These are phyloP conservation scores for Psittacula cyanocephala DNA, from an alignment of 2,113 vertebrate genomes.

Conservation along the genomic window DNA sequence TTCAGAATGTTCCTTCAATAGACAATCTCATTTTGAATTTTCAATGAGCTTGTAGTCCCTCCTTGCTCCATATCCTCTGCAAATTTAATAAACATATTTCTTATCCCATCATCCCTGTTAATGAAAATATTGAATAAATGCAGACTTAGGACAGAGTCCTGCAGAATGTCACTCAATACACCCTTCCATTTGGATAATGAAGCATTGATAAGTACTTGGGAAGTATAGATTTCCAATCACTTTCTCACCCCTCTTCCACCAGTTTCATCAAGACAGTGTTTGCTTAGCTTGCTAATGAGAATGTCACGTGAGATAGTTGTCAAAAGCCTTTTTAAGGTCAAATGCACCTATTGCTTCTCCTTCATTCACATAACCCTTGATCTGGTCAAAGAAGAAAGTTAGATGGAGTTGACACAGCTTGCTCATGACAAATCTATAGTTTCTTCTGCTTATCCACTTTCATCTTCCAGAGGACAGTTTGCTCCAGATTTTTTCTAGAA, in stretches of 20 bases:
- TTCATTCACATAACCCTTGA: background rate
- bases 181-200: constrained; percentile 57
- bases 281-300: constrained; percentile 12
- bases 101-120: constrained; percentile 30
- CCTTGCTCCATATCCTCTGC: constrained; percentile 44
- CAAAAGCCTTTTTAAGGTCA: constrained; percentile 34
- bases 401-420: background rate
- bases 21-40: constrained; percentile 40
- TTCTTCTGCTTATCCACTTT: background rate
- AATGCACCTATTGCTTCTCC: background rate
- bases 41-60: background rate
- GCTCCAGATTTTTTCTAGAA: background rate
- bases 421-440: background rate
- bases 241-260: constrained; percentile 14
- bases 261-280: background rate
- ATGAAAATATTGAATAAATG: constrained; percentile 69
- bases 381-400: background rate
- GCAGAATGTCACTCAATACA: constrained; percentile 62
- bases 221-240: constrained; percentile 59
- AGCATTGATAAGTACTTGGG: constrained; percentile 22
- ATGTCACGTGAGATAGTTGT: background rate
- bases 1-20: background rate
- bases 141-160: constrained; percentile 36
- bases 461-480: background rate
- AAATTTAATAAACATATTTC: constrained; percentile 63